phyloP scores from a whole-genome alignment of 2,797 vertebrate genomes.

The Ptychadena robeensis region DNA sequence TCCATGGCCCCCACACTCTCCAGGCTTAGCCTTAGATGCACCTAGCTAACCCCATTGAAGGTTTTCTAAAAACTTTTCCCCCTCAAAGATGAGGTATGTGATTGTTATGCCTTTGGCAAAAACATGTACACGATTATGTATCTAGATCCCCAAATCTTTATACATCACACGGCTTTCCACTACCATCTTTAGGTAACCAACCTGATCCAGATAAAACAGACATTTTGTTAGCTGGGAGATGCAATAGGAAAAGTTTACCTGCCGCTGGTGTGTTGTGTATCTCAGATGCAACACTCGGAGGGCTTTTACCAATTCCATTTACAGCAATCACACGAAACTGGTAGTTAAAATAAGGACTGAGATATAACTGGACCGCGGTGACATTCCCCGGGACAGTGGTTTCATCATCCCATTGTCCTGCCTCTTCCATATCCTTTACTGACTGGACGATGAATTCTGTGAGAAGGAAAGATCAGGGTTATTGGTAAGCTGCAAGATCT shows the following conservation, averaged over 20 bases:
- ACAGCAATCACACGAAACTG: slow-evolving; percentile 83
- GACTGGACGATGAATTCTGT: slow-evolving; percentile 73
- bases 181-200: too few species aligned
- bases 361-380: slow-evolving; percentile 73
- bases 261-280: slow-evolving; percentile 84
- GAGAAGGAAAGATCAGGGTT: neutral
- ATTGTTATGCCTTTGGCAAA: too few species aligned
- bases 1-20: too few species aligned
- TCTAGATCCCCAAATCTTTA: too few species aligned
- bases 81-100: too few species aligned
- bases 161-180: too few species aligned
- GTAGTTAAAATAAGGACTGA: slow-evolving; percentile 86
- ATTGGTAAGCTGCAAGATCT: too few species aligned
- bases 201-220: too few species aligned
- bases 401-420: slow-evolving; percentile 86
- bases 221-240: neutral
- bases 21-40: too few species aligned
- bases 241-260: slow-evolving; percentile 74
- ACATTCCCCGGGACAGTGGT: slow-evolving; percentile 76
- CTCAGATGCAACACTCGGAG: slow-evolving; percentile 78
- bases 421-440: slow-evolving; percentile 86
- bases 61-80: too few species aligned
- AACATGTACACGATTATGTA: too few species aligned
- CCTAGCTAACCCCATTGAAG: too few species aligned
- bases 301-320: slow-evolving; percentile 85